Evolutionary conservation across 2,888 invertebrate genomes (phyloP), one percentile per base, ranked within the genome.

Genomic region (Tribolium freemani): DNA sequence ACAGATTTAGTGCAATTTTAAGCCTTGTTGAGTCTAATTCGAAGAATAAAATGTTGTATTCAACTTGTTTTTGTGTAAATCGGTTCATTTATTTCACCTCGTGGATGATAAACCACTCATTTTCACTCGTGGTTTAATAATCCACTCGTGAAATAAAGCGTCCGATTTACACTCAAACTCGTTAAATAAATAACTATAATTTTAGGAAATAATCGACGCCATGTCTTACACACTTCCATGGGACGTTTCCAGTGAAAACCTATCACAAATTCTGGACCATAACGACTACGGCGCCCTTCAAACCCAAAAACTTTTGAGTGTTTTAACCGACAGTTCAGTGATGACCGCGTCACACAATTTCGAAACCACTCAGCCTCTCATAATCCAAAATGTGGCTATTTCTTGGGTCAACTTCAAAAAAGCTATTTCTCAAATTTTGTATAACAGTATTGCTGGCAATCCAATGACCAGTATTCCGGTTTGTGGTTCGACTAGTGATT

Each of bases 341-440:
- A 77, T 83, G 54, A 79, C 82, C 0, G 77, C 83, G 3, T 74
- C 81, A 9, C 80, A 79, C 70, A 71, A 64, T 13, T 73, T 74
- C 10, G 77, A 73, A 3, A 68, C 76, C 10, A 46, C 21, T 1
- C 73, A 79, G 30, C 78, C 86, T 0, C 80, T 87, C 8, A 87
- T 88, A 66, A 82, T 88, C 46, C 88, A 90, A 79, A 89, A 90
- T 71, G 86, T 91, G 30, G 81, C 87, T 56, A 87, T 89, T 3
- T 88, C 89, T 0, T 93, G 93, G 93, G 82, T 86, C 0, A 89
- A 88, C 76, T 85, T 93, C 20, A 87, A 87, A 61, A 85, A 79
- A 61, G 88, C 89, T 77, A 84, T 91, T 0, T 83, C 86, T 5
- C 87, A 87, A 71, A 88, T 79, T 11, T 31, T 83, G 16, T 82